Evolutionary conservation across 2,797 vertebrate species (phyloP), one percentile per base, ranked within the genome.

Genomic region (Peromyscus nudipes): DNA sequence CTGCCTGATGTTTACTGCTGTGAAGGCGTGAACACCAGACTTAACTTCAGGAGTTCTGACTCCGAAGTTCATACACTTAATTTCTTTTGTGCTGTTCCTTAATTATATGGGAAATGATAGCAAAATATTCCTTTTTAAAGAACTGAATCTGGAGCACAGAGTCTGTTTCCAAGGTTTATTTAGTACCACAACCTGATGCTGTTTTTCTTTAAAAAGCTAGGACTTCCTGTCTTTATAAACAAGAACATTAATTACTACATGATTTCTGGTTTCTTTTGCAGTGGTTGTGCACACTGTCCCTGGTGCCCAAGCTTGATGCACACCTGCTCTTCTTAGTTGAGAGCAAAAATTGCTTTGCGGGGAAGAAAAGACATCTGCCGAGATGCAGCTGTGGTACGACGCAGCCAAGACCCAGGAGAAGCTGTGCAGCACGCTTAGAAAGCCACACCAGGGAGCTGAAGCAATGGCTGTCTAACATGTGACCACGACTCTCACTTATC

Each of bases 401-500:
- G 75, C 25, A 89, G 69, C 82, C 40, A n/a, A 46, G 55, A 89
- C 37, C 71, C 40, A 31, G 79, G 81, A 95, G 89, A 65, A 71
- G 91, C 84, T 40, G 9, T 23, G 34, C 34, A 77, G 80, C 83
- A 89, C 80, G 65, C 76, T 96, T 83, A 71, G 92, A 27, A 92
- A 89, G 37, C 60, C 40, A 49, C 16, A 4, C 19, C 71, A 86
- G 89, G 62, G 64, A 69, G 23, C 60, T 31, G 43, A 92, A 97
- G 88, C 91, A 79, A 73, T 92, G 83, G 73, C 75, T 88, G 34
- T 4, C 43, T 55, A 71, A 69, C 85, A 55, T 90, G 93, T 95
- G 96, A 97, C 73, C 65, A 37, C 88, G 96, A 93, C 67, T 93
- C 77, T 95, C 60, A 86, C 57, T 93, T 75, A 75, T 92, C 75